Percentiles rank a stretch among this genome's conserved stretches.
These are phyloP conservation scores for Nomia melanderi DNA, from an alignment of 1,140 invertebrate genomes.

Conservation along the genomic window DNA sequence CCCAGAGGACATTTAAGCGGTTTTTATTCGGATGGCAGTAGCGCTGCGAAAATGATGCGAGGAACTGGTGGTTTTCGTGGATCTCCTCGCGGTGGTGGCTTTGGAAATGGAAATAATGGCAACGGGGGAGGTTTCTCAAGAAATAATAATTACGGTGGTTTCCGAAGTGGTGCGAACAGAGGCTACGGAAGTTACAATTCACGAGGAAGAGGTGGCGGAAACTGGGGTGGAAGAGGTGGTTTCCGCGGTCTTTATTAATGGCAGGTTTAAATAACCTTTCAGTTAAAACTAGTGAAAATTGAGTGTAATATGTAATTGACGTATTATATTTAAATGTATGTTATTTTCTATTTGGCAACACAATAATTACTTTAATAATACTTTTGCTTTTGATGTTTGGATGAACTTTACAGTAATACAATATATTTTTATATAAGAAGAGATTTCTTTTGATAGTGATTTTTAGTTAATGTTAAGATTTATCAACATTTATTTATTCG, in stretches of 20 bases:
- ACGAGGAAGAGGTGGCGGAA: slow-evolving; percentile 42
- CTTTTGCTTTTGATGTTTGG: not conserved
- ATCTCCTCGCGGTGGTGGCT: slow-evolving; percentile 22
- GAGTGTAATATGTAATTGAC: not conserved
- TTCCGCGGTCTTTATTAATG: slow-evolving; percentile 43
- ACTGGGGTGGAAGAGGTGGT: slow-evolving; percentile 41
- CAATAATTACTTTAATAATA: not conserved
- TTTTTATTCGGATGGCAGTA: slow-evolving; percentile 17
- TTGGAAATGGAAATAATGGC: not conserved
- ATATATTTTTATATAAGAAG: not conserved
- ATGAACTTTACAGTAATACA: not conserved
- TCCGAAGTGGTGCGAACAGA: slow-evolving; percentile 34
- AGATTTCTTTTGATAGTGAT: not conserved
- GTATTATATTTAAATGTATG: not conserved
- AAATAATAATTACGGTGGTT: slow-evolving; percentile 41
- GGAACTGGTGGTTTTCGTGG: slow-evolving; percentile 41
- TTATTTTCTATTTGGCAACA: not conserved
- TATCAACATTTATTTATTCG: not conserved
- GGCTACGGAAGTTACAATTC: slow-evolving; percentile 38
- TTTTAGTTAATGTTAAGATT: not conserved
- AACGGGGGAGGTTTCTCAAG: too few relatives aligned
- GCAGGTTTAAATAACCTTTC: not conserved
- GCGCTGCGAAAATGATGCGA: slow-evolving; percentile 63
- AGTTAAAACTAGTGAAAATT: not conserved
- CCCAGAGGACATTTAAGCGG: slow-evolving; percentile 72